phyloP scores from a whole-genome alignment of 2,888 invertebrate genomes.

The Nycteola revayana region DNA sequence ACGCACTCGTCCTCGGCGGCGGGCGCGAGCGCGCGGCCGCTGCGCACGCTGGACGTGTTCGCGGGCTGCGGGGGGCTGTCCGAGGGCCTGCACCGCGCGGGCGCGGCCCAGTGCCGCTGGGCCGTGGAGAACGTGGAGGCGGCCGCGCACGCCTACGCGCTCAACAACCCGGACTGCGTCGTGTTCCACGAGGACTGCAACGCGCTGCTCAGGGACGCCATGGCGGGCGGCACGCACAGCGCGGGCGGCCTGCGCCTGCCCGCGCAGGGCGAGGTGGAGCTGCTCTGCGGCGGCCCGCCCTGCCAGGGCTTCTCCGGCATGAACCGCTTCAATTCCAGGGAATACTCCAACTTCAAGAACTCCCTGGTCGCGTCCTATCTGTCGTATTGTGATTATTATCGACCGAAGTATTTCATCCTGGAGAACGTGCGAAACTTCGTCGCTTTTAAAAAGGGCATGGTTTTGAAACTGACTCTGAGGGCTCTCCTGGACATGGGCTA shows the following conservation, averaged over 20 bases:
- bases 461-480: slow-evolving; percentile 89
- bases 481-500: slow-evolving; percentile 92
- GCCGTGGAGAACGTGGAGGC: slow-evolving; percentile 90
- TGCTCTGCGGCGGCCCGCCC: slow-evolving; percentile 93
- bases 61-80: slow-evolving; percentile 94
- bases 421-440: slow-evolving; percentile 95
- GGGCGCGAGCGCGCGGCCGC: slow-evolving; percentile 62
- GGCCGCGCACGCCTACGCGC: slow-evolving; percentile 89
- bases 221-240: slow-evolving; percentile 82
- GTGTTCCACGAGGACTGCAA: slow-evolving; percentile 94
- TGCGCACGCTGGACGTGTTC: slow-evolving; percentile 90
- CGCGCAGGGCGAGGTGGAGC: slow-evolving; percentile 89
- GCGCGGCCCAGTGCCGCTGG: slow-evolving; percentile 87
- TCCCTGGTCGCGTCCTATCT: slow-evolving; percentile 91
- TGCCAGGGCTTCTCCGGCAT: slow-evolving; percentile 95
- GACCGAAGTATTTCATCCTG: slow-evolving; percentile 91
- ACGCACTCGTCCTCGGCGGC: slow-evolving; percentile 43
- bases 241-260: slow-evolving; percentile 83
- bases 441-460: slow-evolving; percentile 90
- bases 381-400: slow-evolving; percentile 92
- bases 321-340: slow-evolving; percentile 92
- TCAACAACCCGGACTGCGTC: slow-evolving; percentile 87
- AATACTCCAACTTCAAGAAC: slow-evolving; percentile 93
- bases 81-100: slow-evolving; percentile 86
- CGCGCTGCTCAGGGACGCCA: slow-evolving; percentile 84